Evolutionary conservation across 2,797 vertebrate species (phyloP).

Genomic region (Podarcis lilfordi): DNA sequence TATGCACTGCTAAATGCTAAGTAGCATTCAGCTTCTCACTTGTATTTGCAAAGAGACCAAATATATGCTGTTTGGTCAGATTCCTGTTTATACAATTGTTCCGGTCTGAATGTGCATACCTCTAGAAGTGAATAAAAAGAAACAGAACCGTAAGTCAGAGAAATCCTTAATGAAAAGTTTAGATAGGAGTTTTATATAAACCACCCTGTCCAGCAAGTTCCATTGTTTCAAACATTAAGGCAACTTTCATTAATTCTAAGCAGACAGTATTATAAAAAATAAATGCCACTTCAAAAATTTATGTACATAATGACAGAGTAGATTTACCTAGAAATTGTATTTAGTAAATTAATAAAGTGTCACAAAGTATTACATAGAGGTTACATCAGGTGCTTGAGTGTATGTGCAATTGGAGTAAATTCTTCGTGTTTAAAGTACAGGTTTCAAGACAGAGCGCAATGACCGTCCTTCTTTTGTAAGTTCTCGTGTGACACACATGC

Average conservation of each 20-base stretch:
- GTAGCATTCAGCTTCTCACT: slow-evolving; percentile 62
- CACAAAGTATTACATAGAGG: slow-evolving; percentile 75
- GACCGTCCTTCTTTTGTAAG: slow-evolving; percentile 96
- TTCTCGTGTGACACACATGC: slow-evolving; percentile 98
- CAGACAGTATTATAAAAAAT: slow-evolving; percentile 90
- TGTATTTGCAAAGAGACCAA: slow-evolving; percentile 56
- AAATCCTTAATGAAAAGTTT: slow-evolving; percentile 64
- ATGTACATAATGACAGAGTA: slow-evolving; percentile 85
- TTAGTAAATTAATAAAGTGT: slow-evolving; percentile 85
- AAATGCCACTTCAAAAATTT: slow-evolving; percentile 87
- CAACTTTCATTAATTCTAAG: slow-evolving; percentile 81
- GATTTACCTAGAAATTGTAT: slow-evolving; percentile 80
- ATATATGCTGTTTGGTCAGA: slow-evolving; percentile 69
- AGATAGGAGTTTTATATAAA: slow-evolving; percentile 75
- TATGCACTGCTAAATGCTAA: slow-evolving; percentile 43
- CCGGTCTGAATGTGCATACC: slow-evolving; percentile 63
- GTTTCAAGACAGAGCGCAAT: slow-evolving; percentile 94
- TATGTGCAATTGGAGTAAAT: slow-evolving; percentile 69
- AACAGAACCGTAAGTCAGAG: slow-evolving; percentile 72
- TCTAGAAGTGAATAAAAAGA: slow-evolving; percentile 73
- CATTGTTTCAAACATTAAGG: slow-evolving; percentile 87
- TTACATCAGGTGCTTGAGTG: slow-evolving; percentile 77
- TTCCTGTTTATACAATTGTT: slow-evolving; percentile 62
- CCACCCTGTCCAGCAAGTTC: slow-evolving; percentile 84
- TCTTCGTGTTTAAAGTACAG: slow-evolving; percentile 85